Percentiles rank a stretch among this genome's conserved stretches.
phyloP scores from a whole-genome alignment of 2,888 invertebrate species.

The Dioctria linearis region DNA sequence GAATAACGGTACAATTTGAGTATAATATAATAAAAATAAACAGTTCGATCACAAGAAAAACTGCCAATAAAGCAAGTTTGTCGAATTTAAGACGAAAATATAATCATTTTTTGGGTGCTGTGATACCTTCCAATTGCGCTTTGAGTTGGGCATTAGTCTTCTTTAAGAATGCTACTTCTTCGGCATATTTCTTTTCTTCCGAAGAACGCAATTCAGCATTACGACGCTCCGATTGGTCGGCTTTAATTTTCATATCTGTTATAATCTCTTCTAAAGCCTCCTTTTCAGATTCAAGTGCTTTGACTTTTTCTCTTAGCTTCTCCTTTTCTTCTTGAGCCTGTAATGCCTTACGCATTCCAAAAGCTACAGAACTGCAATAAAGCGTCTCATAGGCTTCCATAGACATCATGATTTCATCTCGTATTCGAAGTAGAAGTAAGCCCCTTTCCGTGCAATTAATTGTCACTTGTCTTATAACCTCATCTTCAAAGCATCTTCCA shows the following conservation, averaged over 20 bases:
- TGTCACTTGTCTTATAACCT: conserved; percentile 94
- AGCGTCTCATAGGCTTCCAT: conserved; percentile 97
- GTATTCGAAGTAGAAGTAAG: conserved; percentile 88
- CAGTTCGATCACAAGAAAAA: no score
- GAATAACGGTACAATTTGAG: no score
- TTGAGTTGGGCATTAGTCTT: conserved; percentile 95
- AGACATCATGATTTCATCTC: conserved; percentile 97
- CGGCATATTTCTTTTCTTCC: conserved; percentile 92
- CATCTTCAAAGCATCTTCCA: conserved; percentile 73
- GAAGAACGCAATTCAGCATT: conserved; percentile 87
- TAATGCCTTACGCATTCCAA: conserved; percentile 97
- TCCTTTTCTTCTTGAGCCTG: conserved; percentile 84
- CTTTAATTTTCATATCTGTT: conserved; percentile 78
- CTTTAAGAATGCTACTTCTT: conserved; percentile 92
- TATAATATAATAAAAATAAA: no score
- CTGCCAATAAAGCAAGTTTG: no score
- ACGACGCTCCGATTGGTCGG: conserved; percentile 87
- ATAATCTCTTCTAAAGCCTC: conserved; percentile 71
- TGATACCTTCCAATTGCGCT: conserved; percentile 94
- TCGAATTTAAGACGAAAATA: no score
- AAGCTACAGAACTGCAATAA: conserved; percentile 97
- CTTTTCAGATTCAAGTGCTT: conserved; percentile 75
- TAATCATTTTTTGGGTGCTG: conserved; percentile 90
- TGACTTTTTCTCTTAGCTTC: conserved; percentile 82
- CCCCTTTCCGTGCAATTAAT: conserved; percentile 98